Base-by-base conservation (phyloP, 2,888 invertebrate genomes). In the Myathropa florea region DNA sequence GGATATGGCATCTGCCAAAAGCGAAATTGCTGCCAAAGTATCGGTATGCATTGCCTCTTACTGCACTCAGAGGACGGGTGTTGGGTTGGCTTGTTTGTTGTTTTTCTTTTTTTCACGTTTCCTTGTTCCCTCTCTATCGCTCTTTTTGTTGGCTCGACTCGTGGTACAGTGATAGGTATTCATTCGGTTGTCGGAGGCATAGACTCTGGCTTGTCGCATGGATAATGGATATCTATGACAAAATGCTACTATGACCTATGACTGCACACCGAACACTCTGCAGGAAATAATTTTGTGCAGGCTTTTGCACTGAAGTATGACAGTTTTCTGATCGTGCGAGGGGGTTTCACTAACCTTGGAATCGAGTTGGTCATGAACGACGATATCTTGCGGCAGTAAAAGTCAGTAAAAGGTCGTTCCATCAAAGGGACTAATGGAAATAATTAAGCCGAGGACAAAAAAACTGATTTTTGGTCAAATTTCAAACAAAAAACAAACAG, bases 1-100 rank as follows among this genome's bases (percentile, higher is more conserved):
- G 36, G 63, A 81, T 77, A 76, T 76, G 71, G 55, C 79, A 76
- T 84, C 64, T 79, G 80, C 70, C 63, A 24, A 39, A 24, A 24
- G 36, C 12, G 33, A 76, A 84, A 76, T 75, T 75, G 71, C 67
- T 67, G 79, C 55, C 65, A 80, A 75, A 79, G 71, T 71, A 79
- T 80, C 76, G 80, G 84, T 63, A 84, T 84, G 80, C 64, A 23
- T 61, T 53, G 57, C 55, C 26, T 21, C 26, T 60, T 53, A 60
- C 46, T 77, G 30, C 61, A 23, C 23, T 55, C 55, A 18, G 18
- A 60, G 59, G 59, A 3, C 26, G 26, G 46, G n/a, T 46, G 46
- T 18, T 46, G 46, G 18, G n/a, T n/a, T 46, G 46, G 46, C 46
- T 46, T 14, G 39, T 12, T 39, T 39, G 36, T 46, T 46, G 46